These are phyloP conservation scores for Scopus umbretta DNA, from an alignment of 2,113 vertebrate genomes.

Conservation along the genomic window DNA sequence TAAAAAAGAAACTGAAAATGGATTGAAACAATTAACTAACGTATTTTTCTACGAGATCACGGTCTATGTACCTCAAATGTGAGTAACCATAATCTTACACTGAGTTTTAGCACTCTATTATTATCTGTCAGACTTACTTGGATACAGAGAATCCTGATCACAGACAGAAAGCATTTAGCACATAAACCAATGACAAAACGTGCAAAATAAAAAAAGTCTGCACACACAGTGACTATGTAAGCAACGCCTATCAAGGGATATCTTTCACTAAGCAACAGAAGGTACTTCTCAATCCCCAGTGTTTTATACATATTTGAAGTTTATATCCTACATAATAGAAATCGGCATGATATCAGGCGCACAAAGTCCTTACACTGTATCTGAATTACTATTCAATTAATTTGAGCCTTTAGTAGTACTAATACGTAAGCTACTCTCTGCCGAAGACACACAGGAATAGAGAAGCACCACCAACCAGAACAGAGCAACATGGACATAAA, in stretches of 20 bases:
- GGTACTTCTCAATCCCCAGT: not conserved
- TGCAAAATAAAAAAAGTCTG: not conserved
- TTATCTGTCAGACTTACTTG: not conserved
- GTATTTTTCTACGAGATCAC: not conserved
- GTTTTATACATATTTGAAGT: not conserved
- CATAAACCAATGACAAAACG: not conserved
- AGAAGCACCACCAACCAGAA: not conserved
- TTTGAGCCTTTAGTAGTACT: not conserved
- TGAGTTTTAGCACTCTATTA: not conserved
- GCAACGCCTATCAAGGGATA: not conserved
- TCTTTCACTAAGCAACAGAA: not conserved
- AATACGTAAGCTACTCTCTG: not conserved
- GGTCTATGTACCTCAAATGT: not conserved
- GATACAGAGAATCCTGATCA: not conserved
- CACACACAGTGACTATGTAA: not conserved
- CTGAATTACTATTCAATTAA: not conserved
- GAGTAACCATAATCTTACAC: fast-evolving
- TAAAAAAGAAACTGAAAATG: not conserved
- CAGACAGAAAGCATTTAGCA: not conserved
- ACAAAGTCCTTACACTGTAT: not conserved
- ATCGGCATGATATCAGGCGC: not conserved
- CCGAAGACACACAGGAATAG: not conserved
- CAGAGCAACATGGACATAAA: not conserved
- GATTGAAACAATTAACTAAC: not conserved
- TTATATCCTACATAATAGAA: not conserved